Evolutionary conservation across 2,888 invertebrate species (phyloP), one percentile per base, ranked within the genome.

Genomic region (Lepidocyrtoides sp.): DNA sequence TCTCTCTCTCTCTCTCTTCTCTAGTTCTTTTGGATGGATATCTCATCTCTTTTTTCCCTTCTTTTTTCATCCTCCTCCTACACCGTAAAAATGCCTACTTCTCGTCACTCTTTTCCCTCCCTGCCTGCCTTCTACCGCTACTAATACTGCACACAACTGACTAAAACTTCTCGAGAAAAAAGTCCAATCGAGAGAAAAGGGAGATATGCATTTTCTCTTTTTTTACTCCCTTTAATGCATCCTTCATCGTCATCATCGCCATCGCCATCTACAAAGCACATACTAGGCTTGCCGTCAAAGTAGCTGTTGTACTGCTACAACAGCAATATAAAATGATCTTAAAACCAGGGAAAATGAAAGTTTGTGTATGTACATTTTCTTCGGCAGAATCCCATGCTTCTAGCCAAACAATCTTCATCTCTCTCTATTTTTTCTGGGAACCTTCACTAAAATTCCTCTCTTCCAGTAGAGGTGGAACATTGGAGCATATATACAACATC

Each of bases 341-440:
- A 10, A 26, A 3, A 63, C 14, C 14, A 26, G 63, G 23, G 17
- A 77, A 14, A 20, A 48, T 77, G 29, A 77, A 36, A 32, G 41
- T 20, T n/a, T n/a, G n/a, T n/a, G n/a, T n/a, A 54, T 29, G 32
- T 63, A 63, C 41, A 82, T 60, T 36, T 32, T 82, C 57, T 81
- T 44, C 82, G 36, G 14, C 14, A 63, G 48, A 83, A 83, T 83
- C 66, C 20, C 83, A 83, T 66, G 66, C 83, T 81, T 57, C 57
- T 32, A 83, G 83, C 66, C 63, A 83, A 83, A 83, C 83, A 66
- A 83, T 83, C 83, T 83, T 82, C 57, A 20, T 57, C 12, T 26
- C 20, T 23, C 23, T 29, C 36, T 7, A 4, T 63, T 63, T 63
- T 63, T 63, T 5, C 66, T 83, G 66, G 66, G 83, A 83, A 83